Evolutionary conservation across 1,140 invertebrate species (phyloP).

Genomic region (Lordiphosa stackelbergi): DNA sequence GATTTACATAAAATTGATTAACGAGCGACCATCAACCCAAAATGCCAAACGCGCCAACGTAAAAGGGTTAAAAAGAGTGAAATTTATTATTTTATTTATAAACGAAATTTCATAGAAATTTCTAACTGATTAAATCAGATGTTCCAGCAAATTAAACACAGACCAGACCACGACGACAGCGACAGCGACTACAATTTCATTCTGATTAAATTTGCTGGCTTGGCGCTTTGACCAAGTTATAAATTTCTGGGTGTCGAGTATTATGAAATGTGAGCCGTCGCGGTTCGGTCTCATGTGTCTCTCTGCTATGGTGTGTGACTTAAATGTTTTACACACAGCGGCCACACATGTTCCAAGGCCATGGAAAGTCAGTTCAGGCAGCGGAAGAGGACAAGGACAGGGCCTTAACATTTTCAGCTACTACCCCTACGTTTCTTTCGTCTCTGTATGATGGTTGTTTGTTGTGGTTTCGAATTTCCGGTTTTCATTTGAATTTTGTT

Average conservation of each 20-base stretch:
- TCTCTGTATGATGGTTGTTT: neutral
- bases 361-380: constrained; percentile 1
- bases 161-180: constrained; percentile 8
- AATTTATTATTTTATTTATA: constrained; percentile 12
- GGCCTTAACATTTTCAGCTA: constrained; percentile 6
- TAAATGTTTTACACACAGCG: constrained; percentile 8
- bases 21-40: neutral
- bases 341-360: constrained; percentile 13
- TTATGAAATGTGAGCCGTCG: constrained; percentile 7
- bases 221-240: constrained; percentile 13
- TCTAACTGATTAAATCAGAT: constrained; percentile 14
- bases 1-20: constrained; percentile 13
- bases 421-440: neutral
- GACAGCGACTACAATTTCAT: constrained; percentile 14
- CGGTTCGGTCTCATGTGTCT: constrained; percentile 11
- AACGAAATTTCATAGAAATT: constrained; percentile 6
- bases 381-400: constrained; percentile 1
- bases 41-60: neutral
- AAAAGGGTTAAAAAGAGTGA: constrained; percentile 7
- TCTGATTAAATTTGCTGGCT: constrained; percentile 9
- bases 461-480: constrained; percentile 13
- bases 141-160: constrained; percentile 16
- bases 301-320: constrained; percentile 7
- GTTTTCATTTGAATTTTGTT: constrained; percentile 3
- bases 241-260: constrained; percentile 10